Conservation (phyloP, 2,888 invertebrate species). For the Diadromus collaris region DNA sequence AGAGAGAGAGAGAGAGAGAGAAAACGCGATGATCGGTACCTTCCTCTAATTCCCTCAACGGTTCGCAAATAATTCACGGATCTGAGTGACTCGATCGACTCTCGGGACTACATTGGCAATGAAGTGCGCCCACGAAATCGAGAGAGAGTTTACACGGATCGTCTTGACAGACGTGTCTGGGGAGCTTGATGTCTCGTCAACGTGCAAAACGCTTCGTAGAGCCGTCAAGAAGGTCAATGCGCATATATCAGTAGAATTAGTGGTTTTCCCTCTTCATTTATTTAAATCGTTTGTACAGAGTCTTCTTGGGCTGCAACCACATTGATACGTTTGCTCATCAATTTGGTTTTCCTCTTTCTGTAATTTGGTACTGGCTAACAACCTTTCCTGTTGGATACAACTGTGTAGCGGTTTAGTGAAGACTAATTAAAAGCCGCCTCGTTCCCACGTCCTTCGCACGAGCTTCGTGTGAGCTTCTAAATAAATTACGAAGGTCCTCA, state of each 20-base stretch:
- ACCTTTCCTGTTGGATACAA: constrained; percentile 67
- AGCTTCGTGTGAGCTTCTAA: constrained; percentile 53
- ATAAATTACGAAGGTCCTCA: constrained; percentile 67
- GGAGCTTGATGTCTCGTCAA: background rate
- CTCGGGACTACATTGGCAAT: constrained; percentile 35
- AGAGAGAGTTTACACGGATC: constrained; percentile 45
- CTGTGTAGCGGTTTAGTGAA: constrained; percentile 74
- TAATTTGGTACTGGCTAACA: constrained; percentile 3
- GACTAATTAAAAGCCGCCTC: constrained; percentile 75
- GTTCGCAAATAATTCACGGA: constrained; percentile 58
- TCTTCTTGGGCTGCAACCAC: background rate
- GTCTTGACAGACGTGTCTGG: constrained; percentile 41
- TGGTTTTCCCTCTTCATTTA: too few relatives aligned
- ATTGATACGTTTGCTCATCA: background rate
- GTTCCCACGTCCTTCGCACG: constrained; percentile 61
- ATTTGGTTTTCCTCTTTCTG: background rate
- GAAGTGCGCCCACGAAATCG: constrained; percentile 39
- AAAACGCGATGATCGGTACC: constrained; percentile 57
- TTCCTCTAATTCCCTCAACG: constrained; percentile 56
- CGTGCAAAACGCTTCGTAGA: background rate
- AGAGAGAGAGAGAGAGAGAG: too few relatives aligned
- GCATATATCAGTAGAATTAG: background rate
- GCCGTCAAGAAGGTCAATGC: background rate
- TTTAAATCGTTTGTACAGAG: too few relatives aligned
- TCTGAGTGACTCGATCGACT: constrained; percentile 56